Evolutionary conservation across 2,797 vertebrate species (phyloP).

Genomic region (Enteromius argenteus): DNA sequence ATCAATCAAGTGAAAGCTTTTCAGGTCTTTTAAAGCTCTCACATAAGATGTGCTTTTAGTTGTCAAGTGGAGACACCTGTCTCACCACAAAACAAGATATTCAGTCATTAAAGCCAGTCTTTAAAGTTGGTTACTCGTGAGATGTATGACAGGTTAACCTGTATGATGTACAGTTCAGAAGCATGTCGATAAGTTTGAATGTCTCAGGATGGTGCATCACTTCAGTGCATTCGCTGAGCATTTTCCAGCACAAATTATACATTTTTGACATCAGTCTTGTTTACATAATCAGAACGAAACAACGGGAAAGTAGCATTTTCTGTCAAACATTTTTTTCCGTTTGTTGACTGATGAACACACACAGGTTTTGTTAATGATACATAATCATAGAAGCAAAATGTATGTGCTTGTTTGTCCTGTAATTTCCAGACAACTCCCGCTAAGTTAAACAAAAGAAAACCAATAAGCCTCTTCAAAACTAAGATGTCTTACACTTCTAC

Average conservation of each 20-base stretch:
- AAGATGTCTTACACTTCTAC: constrained; percentile 23
- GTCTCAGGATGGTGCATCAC: constrained; percentile 16
- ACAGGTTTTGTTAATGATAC: constrained; percentile 38
- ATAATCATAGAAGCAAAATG: constrained; percentile 32
- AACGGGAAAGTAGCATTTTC: constrained; percentile 30
- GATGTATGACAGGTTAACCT: constrained; percentile 36
- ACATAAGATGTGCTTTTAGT: background rate
- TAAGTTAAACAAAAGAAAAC: constrained; percentile 39
- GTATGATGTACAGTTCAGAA: background rate
- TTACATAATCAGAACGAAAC: constrained; percentile 23
- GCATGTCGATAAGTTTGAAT: background rate
- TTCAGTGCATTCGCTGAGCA: constrained; percentile 1
- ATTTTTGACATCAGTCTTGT: constrained; percentile 32
- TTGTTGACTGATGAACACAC: constrained; percentile 43
- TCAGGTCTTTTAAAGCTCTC: constrained; percentile 9
- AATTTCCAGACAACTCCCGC: constrained; percentile 31
- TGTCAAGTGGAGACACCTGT: constrained; percentile 19
- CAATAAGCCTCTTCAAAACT: constrained; percentile 39
- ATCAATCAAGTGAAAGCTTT: constrained; percentile 12
- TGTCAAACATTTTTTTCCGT: constrained; percentile 28
- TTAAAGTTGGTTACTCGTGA: constrained; percentile 13
- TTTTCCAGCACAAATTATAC: constrained; percentile 45
- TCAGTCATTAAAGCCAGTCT: constrained; percentile 13
- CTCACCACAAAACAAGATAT: constrained; percentile 1
- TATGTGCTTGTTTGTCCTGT: background rate